Evolutionary conservation across 2,888 invertebrate species (phyloP), one percentile per base, ranked within the genome.

Genomic region (Helicoverpa assulta): DNA sequence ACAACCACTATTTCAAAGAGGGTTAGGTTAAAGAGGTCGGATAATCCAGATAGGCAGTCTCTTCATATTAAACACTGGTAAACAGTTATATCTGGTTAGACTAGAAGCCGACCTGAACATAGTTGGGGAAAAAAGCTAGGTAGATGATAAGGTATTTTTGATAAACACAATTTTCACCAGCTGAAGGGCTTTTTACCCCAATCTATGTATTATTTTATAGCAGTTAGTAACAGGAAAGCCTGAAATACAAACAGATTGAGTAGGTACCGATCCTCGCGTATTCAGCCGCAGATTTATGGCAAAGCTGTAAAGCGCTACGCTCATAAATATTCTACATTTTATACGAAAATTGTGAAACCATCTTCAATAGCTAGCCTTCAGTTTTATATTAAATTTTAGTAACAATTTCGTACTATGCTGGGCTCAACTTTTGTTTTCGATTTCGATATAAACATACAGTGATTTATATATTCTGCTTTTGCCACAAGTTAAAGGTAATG

Each of bases 291-390:
- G 77, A 86, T 87, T 87, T 86, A 85, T 76, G 60, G 75, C 81
- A 72, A 43, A 63, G 69, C 79, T 82, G 81, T 86, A 85, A 83
- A 87, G 82, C 82, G 65, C 80, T 76, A 70, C 53, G 70, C 66
- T 74, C 80, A 76, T 85, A 85, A 86, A 89, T 86, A 86, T 84
- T 83, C 75, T 79, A 78, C 74, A 76, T 81, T 84, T 77, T 80
- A 84, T 78, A 78, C 60, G 71, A 71, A 78, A 81, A 83, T 84
- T 85, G 81, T 78, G 53, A 67, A 79, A 55, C 57, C 47, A 47
- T 62, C 53, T 67, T 18, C 47, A 52, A 75, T 79, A 73, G 26
- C 47, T 51, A 1, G 26, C 58, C n/a, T 65, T 59, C 18, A n/a
- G 37, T 40, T n/a, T n/a, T 57, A 67, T 54, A 67, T 56, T 65